A percentile compares a stretch with the other conserved stretches of the same genome.
Conservation (phyloP, 2,888 invertebrate genomes). For the Plebejus anna region DNA sequence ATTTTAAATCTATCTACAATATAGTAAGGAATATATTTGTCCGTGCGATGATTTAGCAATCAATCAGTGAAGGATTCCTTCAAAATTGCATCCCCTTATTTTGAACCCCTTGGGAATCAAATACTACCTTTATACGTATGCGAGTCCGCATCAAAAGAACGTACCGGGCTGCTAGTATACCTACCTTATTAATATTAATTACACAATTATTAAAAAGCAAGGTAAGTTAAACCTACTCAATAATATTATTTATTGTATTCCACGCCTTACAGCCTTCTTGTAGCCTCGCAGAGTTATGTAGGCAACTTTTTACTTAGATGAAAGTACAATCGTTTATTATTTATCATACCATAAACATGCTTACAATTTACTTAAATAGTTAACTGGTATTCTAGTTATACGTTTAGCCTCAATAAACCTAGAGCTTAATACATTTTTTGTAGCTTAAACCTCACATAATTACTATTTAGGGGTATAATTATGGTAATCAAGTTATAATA, state of each 20-base stretch:
- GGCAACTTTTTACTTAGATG: neutral
- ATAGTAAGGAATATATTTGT: too few species aligned
- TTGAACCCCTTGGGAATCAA: too few species aligned
- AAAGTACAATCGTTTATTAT: neutral
- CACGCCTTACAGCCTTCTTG: neutral
- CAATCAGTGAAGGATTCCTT: too few species aligned
- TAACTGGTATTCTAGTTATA: neutral
- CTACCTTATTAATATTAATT: too few species aligned
- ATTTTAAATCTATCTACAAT: too few species aligned
- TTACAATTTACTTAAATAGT: neutral
- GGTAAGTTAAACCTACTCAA: neutral
- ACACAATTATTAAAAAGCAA: too few species aligned
- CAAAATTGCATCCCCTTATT: too few species aligned
- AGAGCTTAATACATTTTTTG: conserved; percentile 5
- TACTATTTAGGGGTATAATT: neutral
- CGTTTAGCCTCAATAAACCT: neutral
- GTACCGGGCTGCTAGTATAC: too few species aligned
- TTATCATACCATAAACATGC: neutral
- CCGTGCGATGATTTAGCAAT: too few species aligned
- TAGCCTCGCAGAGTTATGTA: too few species aligned
- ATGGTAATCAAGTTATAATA: neutral
- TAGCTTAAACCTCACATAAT: neutral
- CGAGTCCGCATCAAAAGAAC: too few species aligned
- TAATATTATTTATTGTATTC: neutral
- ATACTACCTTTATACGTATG: too few species aligned